These are phyloP conservation scores for Corvus moneduloides DNA, from an alignment of 2,113 vertebrate genomes.

Conservation along the genomic window DNA sequence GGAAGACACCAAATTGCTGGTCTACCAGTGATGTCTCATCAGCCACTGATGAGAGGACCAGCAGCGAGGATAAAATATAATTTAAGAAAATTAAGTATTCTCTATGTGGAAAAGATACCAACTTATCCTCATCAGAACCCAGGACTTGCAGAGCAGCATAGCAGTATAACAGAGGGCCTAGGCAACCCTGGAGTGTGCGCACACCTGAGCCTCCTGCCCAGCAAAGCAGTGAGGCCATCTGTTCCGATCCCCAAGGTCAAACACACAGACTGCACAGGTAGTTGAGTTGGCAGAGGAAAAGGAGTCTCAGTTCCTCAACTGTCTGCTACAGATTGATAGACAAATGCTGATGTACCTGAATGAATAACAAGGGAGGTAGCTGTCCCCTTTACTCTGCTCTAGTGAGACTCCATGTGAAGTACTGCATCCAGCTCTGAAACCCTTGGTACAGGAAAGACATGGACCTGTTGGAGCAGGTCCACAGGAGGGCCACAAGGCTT, in stretches of 20 bases:
- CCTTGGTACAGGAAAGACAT: not conserved
- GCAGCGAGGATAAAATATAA: not conserved
- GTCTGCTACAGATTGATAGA: not conserved
- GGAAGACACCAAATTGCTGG: not conserved
- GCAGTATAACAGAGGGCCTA: not conserved
- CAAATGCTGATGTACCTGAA: not conserved
- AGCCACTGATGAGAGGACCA: not conserved
- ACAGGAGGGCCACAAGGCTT: not conserved
- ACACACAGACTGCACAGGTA: not conserved
- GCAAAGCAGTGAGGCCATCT: not conserved
- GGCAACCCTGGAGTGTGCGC: fast-evolving
- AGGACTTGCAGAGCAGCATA: not conserved
- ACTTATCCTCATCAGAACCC: not conserved
- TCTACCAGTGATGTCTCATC: not conserved
- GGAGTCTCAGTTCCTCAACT: not conserved
- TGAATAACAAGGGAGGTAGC: not conserved
- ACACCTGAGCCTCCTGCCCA: not conserved
- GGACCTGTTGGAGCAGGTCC: not conserved
- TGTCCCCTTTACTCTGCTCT: not conserved
- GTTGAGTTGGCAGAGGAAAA: not conserved
- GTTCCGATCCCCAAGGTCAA: not conserved
- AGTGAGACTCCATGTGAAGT: not conserved
- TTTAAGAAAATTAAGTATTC: not conserved
- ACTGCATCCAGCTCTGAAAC: not conserved
- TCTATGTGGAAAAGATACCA: not conserved